These are phyloP conservation scores for Platygyra sinensis DNA, from an alignment of 64 coral and sea anemone genomes.

Conservation along the genomic window DNA sequence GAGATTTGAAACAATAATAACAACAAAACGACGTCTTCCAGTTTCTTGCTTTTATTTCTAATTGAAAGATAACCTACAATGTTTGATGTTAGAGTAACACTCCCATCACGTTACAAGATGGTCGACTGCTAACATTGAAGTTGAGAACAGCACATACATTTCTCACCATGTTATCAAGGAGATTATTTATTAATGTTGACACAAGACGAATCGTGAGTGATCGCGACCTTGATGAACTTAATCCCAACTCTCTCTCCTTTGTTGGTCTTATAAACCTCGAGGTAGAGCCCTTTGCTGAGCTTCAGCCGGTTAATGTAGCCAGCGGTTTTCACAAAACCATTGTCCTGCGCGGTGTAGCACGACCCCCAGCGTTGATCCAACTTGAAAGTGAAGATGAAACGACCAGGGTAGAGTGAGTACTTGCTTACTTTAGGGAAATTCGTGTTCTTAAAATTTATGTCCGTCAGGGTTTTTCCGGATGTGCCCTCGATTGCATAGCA, in stretches of 20 bases:
- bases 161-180: too few species aligned
- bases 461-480: background rate
- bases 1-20: too few species aligned
- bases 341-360: slow-evolving; percentile 6
- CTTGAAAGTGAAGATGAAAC: slow-evolving; percentile 17
- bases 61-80: too few species aligned
- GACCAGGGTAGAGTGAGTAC: slow-evolving; percentile 15
- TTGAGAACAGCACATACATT: too few species aligned
- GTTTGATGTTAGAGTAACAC: too few species aligned
- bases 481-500: slow-evolving; percentile 10
- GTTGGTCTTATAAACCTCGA: slow-evolving; percentile 18
- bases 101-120: too few species aligned
- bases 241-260: slow-evolving; percentile 1
- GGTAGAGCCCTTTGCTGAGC: background rate
- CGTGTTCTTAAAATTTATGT: background rate
- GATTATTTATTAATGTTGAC: background rate
- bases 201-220: background rate
- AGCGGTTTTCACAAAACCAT: background rate
- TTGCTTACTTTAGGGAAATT: background rate
- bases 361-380: background rate
- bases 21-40: too few species aligned
- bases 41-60: too few species aligned
- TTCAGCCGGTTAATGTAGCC: slow-evolving; percentile 6
- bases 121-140: too few species aligned
- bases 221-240: slow-evolving; percentile 21